Evolutionary conservation across 2,113 vertebrate species (phyloP), one percentile per base, ranked within the genome.

Genomic region (Promerops cafer): DNA sequence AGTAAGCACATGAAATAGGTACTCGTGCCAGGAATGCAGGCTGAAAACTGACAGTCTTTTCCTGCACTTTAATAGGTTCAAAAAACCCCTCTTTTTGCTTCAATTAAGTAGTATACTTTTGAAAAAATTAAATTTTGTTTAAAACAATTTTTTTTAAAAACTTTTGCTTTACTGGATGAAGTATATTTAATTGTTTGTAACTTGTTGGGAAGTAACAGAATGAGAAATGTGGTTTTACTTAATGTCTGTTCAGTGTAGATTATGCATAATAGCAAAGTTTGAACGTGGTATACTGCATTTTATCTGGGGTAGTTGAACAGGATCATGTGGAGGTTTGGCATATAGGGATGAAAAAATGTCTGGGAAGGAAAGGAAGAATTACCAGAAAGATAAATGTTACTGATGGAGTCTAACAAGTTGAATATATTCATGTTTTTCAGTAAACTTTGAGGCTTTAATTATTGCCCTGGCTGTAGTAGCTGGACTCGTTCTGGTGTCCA

Each of bases 361-460:
- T 79, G 40, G 26, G 19, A 60, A 61, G 30, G 18, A 56, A 19
- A n/a, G 72, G 30, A 50, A 68, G 21, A 75, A 59, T 79, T 89
- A 44, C 31, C 4, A n/a, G 59, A 53, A 90, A 42, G 30, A 59
- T 14, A 44, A 59, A 71, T 44, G 28, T 33, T 89, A 61, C 31
- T 76, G 9, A 37, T 87, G 21, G 47, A 65, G 9, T 93, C 53
- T 97, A 95, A 96, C 66, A 53, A 89, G 11, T 39, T 94, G 18
- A 81, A 65, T 86, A 37, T 93, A 22, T 93, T 87, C 3, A 13
- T 94, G n/a, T 97, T 91, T 96, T 95, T 86, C 97, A 99, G 99
- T 99, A 83, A 99, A 98, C 96, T 99, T 99, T 92, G 98, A 99
- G 71, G 98, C 97, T 39, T 95, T 99, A 95, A 98, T 99, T 95